A percentile compares a stretch with the other conserved stretches of the same genome.
Conservation (phyloP, 2,888 invertebrate species). For the Ischnus inquisitorius region DNA sequence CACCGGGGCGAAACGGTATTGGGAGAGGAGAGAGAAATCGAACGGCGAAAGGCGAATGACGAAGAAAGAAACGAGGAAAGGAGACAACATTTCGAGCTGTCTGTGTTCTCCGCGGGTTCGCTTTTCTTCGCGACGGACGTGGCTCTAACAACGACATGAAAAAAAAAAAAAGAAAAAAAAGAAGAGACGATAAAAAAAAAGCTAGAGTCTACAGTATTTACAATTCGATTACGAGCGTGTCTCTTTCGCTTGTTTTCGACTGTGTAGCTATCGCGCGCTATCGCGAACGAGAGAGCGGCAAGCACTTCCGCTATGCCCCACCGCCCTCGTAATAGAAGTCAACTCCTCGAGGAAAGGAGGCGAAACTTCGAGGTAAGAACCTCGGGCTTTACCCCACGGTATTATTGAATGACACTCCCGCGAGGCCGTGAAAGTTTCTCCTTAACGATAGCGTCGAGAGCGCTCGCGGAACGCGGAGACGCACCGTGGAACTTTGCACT, state of each 20-base stretch:
- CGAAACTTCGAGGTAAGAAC: not conserved
- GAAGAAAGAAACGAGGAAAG: constrained; percentile 15
- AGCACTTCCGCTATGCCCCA: constrained; percentile 15
- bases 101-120: constrained; percentile 22
- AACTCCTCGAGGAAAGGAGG: not conserved
- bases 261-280: constrained; percentile 21
- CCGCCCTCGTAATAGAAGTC: constrained; percentile 36
- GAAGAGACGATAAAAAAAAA: too few species aligned
- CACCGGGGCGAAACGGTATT: constrained; percentile 9
- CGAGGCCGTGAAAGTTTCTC: constrained; percentile 30
- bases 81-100: constrained; percentile 10
- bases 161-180: constrained; percentile 12
- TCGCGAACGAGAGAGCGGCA: not conserved
- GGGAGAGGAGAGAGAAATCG: constrained; percentile 13
- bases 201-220: constrained; percentile 54
- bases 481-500: constrained; percentile 53
- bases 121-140: not conserved
- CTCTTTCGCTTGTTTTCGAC: constrained; percentile 46
- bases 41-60: constrained; percentile 34
- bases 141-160: not conserved
- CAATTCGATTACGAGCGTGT: constrained; percentile 59
- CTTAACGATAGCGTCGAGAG: constrained; percentile 32
- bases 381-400: constrained; percentile 13
- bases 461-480: constrained; percentile 1
- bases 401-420: constrained; percentile 48